Percentiles rank a stretch among this genome's conserved stretches.
These are phyloP conservation scores for Holotrichia oblita DNA, from an alignment of 1,140 invertebrate species.

Conservation along the genomic window DNA sequence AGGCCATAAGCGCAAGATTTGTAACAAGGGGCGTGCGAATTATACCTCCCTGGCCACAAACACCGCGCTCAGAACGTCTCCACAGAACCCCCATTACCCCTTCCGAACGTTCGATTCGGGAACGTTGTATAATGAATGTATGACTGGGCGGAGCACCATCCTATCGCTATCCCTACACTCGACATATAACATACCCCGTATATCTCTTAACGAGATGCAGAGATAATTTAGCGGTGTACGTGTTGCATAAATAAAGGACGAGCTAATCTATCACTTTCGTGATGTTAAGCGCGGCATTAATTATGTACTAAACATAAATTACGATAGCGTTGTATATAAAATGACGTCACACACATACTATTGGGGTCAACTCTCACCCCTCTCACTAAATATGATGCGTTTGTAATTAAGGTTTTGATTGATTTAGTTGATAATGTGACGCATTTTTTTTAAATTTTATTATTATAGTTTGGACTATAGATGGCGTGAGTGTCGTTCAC, in stretches of 20 bases:
- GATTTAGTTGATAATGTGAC: no score
- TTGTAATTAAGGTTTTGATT: no score
- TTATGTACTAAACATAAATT: background rate
- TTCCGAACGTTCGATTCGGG: no score
- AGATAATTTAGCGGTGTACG: background rate
- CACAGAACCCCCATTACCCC: background rate
- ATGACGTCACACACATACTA: background rate
- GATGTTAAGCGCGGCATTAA: background rate
- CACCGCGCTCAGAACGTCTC: constrained; percentile 35
- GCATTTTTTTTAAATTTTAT: background rate
- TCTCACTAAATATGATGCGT: background rate
- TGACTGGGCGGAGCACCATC: background rate
- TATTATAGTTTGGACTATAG: background rate
- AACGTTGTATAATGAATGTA: no score
- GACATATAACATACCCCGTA: no score
- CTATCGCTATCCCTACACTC: no score
- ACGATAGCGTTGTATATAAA: background rate
- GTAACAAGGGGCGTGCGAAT: constrained; percentile 39
- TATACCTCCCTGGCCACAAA: constrained; percentile 38
- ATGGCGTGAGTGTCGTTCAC: background rate
- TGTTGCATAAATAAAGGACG: background rate
- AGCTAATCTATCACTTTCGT: background rate
- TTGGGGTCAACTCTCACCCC: background rate
- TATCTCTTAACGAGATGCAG: background rate
- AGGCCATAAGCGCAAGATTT: constrained; percentile 36